Percentiles rank a stretch among this genome's conserved stretches.
phyloP scores from a whole-genome alignment of 2,113 vertebrate genomes.

The Myiagra hebetior region DNA sequence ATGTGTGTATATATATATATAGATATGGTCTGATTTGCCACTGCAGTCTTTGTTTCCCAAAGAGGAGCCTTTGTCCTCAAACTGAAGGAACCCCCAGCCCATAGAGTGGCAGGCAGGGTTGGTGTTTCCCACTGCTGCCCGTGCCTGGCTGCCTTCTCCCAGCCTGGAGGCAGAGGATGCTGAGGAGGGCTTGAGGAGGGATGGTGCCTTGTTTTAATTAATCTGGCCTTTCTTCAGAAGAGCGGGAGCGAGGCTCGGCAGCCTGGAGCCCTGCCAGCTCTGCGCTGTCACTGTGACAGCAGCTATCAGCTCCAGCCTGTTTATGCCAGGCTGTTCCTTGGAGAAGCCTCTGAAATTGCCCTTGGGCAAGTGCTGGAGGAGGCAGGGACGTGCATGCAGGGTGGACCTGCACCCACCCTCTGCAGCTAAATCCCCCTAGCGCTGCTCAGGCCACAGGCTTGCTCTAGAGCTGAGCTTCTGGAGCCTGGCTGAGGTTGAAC shows the following conservation, averaged over 20 bases:
- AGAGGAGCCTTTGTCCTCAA: background rate
- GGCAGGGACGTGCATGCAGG: rapidly evolving
- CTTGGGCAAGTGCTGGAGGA: background rate
- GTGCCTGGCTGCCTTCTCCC: background rate
- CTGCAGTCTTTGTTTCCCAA: background rate
- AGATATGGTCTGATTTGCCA: background rate
- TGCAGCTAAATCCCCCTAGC: rapidly evolving
- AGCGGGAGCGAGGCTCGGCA: background rate
- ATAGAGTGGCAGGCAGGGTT: background rate
- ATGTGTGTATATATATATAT: rapidly evolving
- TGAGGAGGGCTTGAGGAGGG: background rate
- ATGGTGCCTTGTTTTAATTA: background rate
- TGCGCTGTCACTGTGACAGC: background rate
- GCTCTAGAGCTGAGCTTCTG: background rate
- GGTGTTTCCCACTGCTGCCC: background rate
- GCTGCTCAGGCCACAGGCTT: rapidly evolving
- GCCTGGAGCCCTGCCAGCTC: background rate
- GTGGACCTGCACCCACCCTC: background rate
- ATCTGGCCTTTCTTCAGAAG: conserved; percentile 11
- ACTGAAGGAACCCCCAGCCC: background rate
- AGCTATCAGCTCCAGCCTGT: background rate
- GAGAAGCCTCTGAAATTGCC: background rate
- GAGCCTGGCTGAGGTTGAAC: background rate
- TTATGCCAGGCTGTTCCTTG: background rate
- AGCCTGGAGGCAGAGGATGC: background rate